Conservation (phyloP, 2,113 vertebrate genomes). For the Corynorhinus townsendii region DNA sequence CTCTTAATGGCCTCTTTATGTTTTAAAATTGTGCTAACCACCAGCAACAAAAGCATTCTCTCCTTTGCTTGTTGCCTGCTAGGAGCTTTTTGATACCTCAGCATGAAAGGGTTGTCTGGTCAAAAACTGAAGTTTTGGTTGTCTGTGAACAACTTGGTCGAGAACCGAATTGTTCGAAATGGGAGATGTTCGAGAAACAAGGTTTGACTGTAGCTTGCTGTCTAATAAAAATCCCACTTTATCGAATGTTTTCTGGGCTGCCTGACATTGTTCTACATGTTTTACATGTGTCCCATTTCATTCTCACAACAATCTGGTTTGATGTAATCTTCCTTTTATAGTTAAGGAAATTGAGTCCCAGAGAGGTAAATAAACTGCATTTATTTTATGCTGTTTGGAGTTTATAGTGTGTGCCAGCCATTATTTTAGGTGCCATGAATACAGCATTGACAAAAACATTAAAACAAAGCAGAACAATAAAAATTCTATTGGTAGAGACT, state of each 20-base stretch:
- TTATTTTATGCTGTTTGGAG: neutral
- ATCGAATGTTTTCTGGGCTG: neutral
- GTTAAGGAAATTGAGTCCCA: neutral
- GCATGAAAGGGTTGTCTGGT: too few relatives aligned
- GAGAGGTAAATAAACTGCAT: neutral
- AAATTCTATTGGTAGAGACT: fast-evolving
- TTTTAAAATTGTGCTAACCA: too few relatives aligned
- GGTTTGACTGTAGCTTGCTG: neutral
- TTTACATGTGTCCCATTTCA: neutral
- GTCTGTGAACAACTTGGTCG: too few relatives aligned
- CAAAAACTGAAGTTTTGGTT: too few relatives aligned
- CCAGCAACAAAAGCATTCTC: too few relatives aligned
- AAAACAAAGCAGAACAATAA: neutral
- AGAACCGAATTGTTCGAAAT: too few relatives aligned
- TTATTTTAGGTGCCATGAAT: neutral
- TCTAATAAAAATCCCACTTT: neutral
- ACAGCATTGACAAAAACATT: neutral
- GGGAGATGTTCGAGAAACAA: too few relatives aligned
- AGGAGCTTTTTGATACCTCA: too few relatives aligned
- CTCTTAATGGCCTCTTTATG: too few relatives aligned
- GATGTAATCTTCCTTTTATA: neutral
- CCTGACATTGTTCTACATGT: neutral
- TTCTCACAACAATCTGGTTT: neutral
- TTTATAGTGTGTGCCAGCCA: neutral
- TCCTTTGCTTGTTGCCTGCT: too few relatives aligned